Evolutionary conservation across 2,888 invertebrate species (phyloP).

Genomic region (Kuschelorhynchus macadamiae): DNA sequence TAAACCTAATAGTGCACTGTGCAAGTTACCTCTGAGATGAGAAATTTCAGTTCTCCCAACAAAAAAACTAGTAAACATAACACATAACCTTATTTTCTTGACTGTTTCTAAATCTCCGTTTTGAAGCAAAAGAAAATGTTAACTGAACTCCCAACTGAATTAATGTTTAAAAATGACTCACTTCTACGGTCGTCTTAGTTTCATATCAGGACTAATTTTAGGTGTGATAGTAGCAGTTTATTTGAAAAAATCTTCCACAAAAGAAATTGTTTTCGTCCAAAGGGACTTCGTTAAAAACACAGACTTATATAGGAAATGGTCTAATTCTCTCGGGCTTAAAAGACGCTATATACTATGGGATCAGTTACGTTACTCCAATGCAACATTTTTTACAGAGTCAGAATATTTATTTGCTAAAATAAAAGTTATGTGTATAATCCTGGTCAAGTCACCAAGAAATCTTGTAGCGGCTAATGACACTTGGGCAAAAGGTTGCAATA

Average conservation of each 20-base stretch:
- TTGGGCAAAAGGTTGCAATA: conserved; percentile 65
- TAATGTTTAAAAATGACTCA: conserved; percentile 56
- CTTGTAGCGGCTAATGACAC: conserved; percentile 63
- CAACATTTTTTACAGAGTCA: conserved; percentile 58
- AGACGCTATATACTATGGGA: conserved; percentile 56
- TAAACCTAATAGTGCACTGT: no score
- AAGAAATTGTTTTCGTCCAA: conserved; percentile 19
- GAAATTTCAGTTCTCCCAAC: no score
- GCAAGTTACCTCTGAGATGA: no score
- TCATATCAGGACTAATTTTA: conserved; percentile 54
- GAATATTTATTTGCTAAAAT: conserved; percentile 62
- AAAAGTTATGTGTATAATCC: conserved; percentile 69
- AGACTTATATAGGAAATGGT: conserved; percentile 57
- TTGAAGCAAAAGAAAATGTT: no score
- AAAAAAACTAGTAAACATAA: no score
- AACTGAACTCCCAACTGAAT: no score
- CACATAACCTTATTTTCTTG: no score
- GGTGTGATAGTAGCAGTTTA: conserved; percentile 55
- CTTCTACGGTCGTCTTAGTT: conserved; percentile 55
- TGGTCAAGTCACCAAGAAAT: conserved; percentile 67
- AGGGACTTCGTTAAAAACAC: conserved; percentile 41
- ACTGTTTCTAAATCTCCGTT: no score
- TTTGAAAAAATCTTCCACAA: conserved; percentile 21
- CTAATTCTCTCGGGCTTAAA: conserved; percentile 50
- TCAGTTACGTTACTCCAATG: conserved; percentile 57